Base-by-base conservation (phyloP, 2,113 vertebrate species). In the Nanger granti region DNA sequence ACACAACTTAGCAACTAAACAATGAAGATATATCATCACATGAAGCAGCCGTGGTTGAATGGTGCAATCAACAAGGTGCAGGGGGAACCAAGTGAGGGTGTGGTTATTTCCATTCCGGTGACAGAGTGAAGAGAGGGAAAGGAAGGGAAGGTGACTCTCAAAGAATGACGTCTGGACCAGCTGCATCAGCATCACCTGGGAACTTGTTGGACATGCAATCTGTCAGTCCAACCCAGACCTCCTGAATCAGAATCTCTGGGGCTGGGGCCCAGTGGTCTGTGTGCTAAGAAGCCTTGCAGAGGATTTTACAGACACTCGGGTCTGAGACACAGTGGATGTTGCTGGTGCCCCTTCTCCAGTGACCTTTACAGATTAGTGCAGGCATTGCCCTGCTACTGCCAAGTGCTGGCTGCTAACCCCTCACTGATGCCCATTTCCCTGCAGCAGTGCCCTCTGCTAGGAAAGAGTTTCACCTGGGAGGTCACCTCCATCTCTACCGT, bases 11-110 rank as follows among this genome's bases (percentile, higher is more conserved):
- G 22, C 6, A 7, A 14, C 37, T 26, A 28, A 44, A 44, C 73
- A 79, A 41, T 0, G 6, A 69, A 5, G 34, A 5, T 0, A 7
- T 64, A 2, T 20, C 18, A 13, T n/a, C n/a, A 7, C 1, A 5
- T 9, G 5, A 28, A 20, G 8, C 2, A 20, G 3, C 60, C 8
- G 4, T 20, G 14, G 54, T 55, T 28, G 1, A 2, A 7, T 0
- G 17, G 69, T 17, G 22, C 34, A 28, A 2, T 28, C 37, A 3
- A 4, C 47, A 83, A 83, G 76, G 90, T 55, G 49, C 3, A 17
- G 29, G 87, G 26, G 52, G 69, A 82, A 37, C 66, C 1, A 4
- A 3, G 20, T 2, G 17, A 79, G 15, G 55, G 22, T 1, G 3
- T 11, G 69, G 59, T 31, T 8, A 2, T 83, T 37, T 87, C 18